Evolutionary conservation across 2,888 invertebrate genomes (phyloP), one percentile per base, ranked within the genome.

Genomic region (Coremacera marginata): DNA sequence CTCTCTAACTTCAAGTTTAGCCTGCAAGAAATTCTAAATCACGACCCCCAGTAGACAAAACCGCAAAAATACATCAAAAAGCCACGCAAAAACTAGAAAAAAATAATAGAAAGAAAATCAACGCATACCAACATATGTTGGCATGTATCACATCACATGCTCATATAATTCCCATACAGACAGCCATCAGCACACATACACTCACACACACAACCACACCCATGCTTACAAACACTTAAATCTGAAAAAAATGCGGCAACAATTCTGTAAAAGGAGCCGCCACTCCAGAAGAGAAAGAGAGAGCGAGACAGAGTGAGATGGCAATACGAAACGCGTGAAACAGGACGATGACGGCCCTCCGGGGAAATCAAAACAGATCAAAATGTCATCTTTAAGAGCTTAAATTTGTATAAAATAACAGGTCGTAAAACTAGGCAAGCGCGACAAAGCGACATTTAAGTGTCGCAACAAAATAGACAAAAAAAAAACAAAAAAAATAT

Each of bases 381-480:
- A 87, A 87, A 87, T 87, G 86, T 84, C 88, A 84, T 86, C 86
- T 86, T 87, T 87, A 86, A 88, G 85, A 85, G 87, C 87, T 87
- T 86, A 88, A 87, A 87, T 87, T 87, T 86, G 86, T 87, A 85
- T 86, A 84, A 84, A 87, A 86, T 85, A 84, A 84, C 82, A 81
- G 84, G 82, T 84, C 84, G 84, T 85, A 87, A 86, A 85, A 79
- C 81, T 81, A 74, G 51, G 80, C 80, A 80, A 80, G 78, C 77
- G 81, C 78, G 79, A 76, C 82, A 80, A 80, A 79, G 76, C 57
- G 71, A 65, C 76, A 73, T 76, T 77, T 77, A 51, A 75, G 65
- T 68, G 49, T 73, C 14, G 31, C 31, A 31, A 0, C 31, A 63
- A 14, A 49, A 44, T 7, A 44, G 44, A 44, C 44, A 44, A 11